Evolutionary conservation across 2,888 invertebrate species (phyloP).

Genomic region (Drosophila nigricruria): DNA sequence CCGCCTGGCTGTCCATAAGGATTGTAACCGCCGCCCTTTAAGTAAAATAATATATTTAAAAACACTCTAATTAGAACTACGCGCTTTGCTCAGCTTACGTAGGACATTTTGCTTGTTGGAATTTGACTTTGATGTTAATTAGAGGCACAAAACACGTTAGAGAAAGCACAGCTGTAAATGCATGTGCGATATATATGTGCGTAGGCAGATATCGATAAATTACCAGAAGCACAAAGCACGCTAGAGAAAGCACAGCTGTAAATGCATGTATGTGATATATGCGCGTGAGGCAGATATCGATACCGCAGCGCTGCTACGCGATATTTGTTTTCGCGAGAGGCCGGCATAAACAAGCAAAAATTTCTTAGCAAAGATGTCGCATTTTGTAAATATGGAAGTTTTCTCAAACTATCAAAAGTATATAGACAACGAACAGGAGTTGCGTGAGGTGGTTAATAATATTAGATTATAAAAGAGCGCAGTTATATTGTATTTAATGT

Average conservation of each 20-base stretch:
- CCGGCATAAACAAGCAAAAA: constrained; percentile 50
- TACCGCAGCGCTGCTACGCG: constrained; percentile 20
- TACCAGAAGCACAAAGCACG: constrained; percentile 22
- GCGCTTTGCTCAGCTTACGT: constrained; percentile 62
- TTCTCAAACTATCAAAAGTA: constrained; percentile 92
- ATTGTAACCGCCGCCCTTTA: constrained; percentile 76
- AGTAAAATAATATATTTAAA: neutral
- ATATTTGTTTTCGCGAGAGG: constrained; percentile 11
- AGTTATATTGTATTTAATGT: neutral
- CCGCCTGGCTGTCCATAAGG: constrained; percentile 67
- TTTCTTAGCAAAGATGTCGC: constrained; percentile 84
- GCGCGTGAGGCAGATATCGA: constrained; percentile 26
- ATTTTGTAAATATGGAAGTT: constrained; percentile 87
- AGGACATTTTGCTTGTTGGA: constrained; percentile 70
- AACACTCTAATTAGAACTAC: neutral
- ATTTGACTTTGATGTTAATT: constrained; percentile 35
- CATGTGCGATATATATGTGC: neutral
- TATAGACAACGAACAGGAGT: constrained; percentile 91
- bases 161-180: constrained; percentile 30
- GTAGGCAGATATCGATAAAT: too few relatives aligned
- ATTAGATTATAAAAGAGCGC: rapidly evolving
- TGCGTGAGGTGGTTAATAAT: constrained; percentile 89
- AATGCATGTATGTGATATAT: constrained; percentile 1
- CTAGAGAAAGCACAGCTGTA: constrained; percentile 31
- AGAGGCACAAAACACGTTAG: constrained; percentile 21